phyloP scores from a whole-genome alignment of 2,113 vertebrate genomes.

The Oryzias curvinotus region DNA sequence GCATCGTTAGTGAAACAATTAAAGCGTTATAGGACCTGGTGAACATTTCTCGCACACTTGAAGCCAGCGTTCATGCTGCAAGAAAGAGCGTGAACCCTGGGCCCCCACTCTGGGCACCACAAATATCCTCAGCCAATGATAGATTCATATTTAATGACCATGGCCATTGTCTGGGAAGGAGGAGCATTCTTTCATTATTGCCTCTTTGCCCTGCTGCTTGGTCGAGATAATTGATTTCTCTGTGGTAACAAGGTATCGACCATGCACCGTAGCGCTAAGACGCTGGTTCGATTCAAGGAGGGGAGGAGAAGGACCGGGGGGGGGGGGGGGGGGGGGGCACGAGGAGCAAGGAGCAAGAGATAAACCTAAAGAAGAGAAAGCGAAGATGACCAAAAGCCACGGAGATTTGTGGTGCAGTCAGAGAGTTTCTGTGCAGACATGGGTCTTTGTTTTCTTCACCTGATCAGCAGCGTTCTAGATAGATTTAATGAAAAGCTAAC shows the following conservation, averaged over 20 bases:
- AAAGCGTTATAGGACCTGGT: constrained; percentile 16
- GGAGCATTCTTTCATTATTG: constrained; percentile 77
- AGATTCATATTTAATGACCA: constrained; percentile 71
- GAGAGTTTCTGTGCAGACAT: constrained; percentile 43
- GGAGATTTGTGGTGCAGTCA: constrained; percentile 67
- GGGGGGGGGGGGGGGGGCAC: constrained; percentile 9
- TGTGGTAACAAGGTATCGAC: constrained; percentile 89
- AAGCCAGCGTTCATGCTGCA: constrained; percentile 44
- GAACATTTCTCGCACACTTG: constrained; percentile 33
- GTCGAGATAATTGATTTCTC: constrained; percentile 88
- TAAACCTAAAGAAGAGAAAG: constrained; percentile 47
- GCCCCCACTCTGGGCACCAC: constrained; percentile 47
- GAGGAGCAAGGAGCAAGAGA: constrained; percentile 36
- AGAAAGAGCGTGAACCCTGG: constrained; percentile 47
- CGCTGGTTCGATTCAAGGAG: constrained; percentile 69
- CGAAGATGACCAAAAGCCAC: constrained; percentile 42
- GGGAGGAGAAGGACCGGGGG: constrained; percentile 43
- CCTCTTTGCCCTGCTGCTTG: constrained; percentile 78
- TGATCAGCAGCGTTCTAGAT: constrained; percentile 14
- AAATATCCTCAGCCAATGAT: constrained; percentile 67
- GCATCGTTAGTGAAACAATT: background rate
- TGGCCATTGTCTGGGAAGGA: constrained; percentile 68
- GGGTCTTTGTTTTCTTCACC: constrained; percentile 28
- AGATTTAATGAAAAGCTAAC: constrained; percentile 18
- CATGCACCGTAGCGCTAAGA: constrained; percentile 74